These are phyloP conservation scores for Acinonyx jubatus DNA, from an alignment of 2,113 vertebrate species.

Conservation along the genomic window DNA sequence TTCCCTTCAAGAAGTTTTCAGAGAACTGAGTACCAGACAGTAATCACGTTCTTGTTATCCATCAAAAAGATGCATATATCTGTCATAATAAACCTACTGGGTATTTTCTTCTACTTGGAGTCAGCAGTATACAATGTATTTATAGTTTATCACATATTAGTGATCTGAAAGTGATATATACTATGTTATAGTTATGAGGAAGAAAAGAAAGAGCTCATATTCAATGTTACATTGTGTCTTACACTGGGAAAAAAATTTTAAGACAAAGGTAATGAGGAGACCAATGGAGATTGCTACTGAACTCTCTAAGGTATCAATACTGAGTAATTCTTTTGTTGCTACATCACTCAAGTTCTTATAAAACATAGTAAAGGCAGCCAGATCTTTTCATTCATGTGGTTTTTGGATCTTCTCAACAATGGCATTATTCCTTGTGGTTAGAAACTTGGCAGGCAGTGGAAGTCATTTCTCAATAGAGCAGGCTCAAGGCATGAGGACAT, in stretches of 20 bases:
- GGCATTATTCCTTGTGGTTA: slow-evolving; percentile 3
- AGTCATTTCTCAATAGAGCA: neutral
- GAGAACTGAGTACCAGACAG: neutral
- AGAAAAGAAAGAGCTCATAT: neutral
- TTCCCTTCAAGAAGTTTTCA: slow-evolving; percentile 7
- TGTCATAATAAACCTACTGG: neutral
- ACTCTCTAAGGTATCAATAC: neutral
- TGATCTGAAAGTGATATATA: slow-evolving; percentile 28
- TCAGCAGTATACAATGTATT: neutral
- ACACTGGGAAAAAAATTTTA: slow-evolving; percentile 39
- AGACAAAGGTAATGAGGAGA: slow-evolving; percentile 7
- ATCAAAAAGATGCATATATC: neutral
- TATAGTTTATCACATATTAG: slow-evolving; percentile 38
- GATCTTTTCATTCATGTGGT: neutral
- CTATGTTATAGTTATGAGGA: neutral
- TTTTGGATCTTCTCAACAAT: slow-evolving; percentile 13
- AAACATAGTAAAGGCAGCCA: neutral
- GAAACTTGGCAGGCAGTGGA: neutral
- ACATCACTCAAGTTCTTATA: neutral
- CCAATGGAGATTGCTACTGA: neutral
- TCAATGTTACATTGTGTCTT: neutral
- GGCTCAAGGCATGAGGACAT: neutral
- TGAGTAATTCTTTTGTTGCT: neutral
- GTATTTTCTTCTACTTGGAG: neutral
- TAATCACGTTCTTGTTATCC: neutral